phyloP scores from a whole-genome alignment of 2,113 vertebrate species.

The Madoqua kirkii region DNA sequence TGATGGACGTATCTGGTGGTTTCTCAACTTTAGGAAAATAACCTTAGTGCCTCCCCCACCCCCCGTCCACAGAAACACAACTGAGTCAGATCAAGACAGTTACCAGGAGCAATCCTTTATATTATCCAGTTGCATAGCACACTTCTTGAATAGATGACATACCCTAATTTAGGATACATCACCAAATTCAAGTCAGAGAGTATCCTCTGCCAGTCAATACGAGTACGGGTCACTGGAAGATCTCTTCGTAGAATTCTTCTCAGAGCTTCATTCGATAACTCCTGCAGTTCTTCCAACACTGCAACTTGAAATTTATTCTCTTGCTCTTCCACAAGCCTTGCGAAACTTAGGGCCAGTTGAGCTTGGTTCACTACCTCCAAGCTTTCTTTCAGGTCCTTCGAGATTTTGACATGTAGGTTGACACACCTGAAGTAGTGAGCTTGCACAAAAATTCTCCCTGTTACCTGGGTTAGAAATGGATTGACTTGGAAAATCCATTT shows the following conservation, averaged over 20 bases:
- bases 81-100: background rate
- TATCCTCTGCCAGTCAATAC: constrained; percentile 71
- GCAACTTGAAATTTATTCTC: constrained; percentile 72
- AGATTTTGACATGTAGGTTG: constrained; percentile 64
- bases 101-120: constrained; percentile 56
- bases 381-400: constrained; percentile 58
- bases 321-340: constrained; percentile 72
- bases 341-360: constrained; percentile 72
- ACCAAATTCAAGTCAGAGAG: constrained; percentile 66
- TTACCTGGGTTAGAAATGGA: constrained; percentile 49
- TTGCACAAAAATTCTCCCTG: constrained; percentile 61
- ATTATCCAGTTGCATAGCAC: constrained; percentile 73
- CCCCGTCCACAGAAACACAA: background rate
- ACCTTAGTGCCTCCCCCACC: too few species aligned
- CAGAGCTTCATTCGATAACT: constrained; percentile 63
- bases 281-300: constrained; percentile 71
- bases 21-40: background rate
- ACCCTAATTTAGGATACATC: constrained; percentile 71
- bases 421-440: constrained; percentile 50
- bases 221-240: constrained; percentile 65
- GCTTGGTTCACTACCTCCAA: constrained; percentile 69
- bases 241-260: constrained; percentile 61
- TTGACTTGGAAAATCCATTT: constrained; percentile 64
- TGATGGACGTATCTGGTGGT: background rate
- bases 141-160: constrained; percentile 69